phyloP scores from a whole-genome alignment of 2,888 invertebrate genomes.

The Malachius bipustulatus region DNA sequence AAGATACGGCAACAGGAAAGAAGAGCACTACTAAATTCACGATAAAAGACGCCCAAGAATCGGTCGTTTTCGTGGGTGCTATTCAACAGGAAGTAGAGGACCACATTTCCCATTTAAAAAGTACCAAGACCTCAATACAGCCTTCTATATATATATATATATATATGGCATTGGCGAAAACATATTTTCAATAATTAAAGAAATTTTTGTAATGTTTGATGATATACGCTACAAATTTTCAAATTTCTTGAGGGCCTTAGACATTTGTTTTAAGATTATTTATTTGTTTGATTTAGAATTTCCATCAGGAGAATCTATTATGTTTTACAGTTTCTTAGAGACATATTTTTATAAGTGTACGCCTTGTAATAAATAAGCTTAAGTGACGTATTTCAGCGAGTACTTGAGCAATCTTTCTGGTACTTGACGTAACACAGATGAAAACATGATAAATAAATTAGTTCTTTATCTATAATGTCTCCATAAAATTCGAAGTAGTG shows the following conservation, averaged over 20 bases:
- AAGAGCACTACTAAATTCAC: constrained; percentile 5
- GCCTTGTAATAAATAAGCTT: too few species aligned
- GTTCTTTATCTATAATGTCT: too few species aligned
- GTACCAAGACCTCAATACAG: not conserved
- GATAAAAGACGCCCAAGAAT: constrained; percentile 1
- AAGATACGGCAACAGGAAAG: constrained; percentile 5
- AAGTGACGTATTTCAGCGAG: too few species aligned
- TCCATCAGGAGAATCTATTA: too few species aligned
- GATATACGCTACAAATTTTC: not conserved
- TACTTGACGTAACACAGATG: too few species aligned
- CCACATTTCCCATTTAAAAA: not conserved
- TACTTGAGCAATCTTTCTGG: too few species aligned
- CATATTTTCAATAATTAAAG: not conserved
- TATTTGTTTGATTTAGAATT: not conserved
- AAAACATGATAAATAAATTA: too few species aligned
- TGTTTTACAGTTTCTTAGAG: too few species aligned
- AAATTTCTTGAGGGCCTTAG: not conserved
- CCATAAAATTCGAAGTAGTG: too few species aligned
- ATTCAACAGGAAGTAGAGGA: not conserved
- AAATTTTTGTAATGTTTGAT: not conserved
- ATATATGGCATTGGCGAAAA: not conserved
- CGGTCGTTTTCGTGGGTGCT: not conserved
- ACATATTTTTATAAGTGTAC: too few species aligned
- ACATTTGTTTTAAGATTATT: constrained; percentile 1
- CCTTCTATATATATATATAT: too few species aligned